A percentile compares a stretch with the other conserved stretches of the same genome.
These are phyloP conservation scores for Poliocrania exsul DNA, from an alignment of 2,797 vertebrate species.

Conservation along the genomic window DNA sequence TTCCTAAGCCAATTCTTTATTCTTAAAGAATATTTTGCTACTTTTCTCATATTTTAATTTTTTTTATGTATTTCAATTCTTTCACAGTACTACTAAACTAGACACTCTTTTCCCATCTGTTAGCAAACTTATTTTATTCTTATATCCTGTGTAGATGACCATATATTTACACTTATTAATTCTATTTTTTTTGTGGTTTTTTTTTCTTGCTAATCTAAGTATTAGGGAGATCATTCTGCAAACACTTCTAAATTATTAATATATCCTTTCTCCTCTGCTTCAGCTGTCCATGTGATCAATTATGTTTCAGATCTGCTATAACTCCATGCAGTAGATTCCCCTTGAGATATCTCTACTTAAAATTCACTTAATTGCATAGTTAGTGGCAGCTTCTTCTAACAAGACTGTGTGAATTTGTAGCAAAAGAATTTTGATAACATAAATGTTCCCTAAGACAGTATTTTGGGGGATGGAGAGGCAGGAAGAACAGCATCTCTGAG, in stretches of 20 bases:
- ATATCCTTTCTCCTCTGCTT: background rate
- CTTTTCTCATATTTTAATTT: background rate
- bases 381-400: background rate
- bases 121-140: background rate
- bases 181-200: background rate
- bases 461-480: background rate
- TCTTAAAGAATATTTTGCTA: background rate
- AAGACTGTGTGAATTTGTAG: background rate
- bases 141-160: background rate
- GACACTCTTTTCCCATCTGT: background rate
- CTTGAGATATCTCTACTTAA: background rate
- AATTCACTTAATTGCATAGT: background rate
- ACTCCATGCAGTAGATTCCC: background rate
- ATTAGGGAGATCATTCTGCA: background rate
- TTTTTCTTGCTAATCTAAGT: background rate
- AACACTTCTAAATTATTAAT: conserved; percentile 25
- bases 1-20: background rate
- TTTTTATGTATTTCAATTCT: background rate
- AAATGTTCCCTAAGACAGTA: background rate
- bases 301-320: background rate
- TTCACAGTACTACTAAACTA: background rate
- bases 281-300: background rate
- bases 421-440: background rate
- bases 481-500: background rate
- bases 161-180: background rate